Evolutionary conservation across 2,888 invertebrate species (phyloP).

Genomic region (Meta bourneti): DNA sequence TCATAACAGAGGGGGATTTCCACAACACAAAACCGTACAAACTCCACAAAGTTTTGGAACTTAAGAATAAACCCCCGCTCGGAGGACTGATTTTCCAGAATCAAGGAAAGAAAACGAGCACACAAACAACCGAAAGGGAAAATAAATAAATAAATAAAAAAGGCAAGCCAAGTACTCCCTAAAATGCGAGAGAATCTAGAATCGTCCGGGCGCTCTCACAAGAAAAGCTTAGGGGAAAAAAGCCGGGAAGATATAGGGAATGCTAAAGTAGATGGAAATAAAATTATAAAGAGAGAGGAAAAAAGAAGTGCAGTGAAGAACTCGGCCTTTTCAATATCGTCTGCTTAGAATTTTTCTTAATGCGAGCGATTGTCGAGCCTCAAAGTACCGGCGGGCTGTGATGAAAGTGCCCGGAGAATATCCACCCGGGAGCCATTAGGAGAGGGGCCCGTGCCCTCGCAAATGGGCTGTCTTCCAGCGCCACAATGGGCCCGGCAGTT

Average conservation of each 20-base stretch:
- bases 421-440: conserved; percentile 68
- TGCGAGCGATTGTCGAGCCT: conserved; percentile 69
- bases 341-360: conserved; percentile 76
- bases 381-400: conserved; percentile 67
- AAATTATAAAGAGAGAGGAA: conserved; percentile 57
- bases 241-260: conserved; percentile 50
- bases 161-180: conserved; percentile 34
- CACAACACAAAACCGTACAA: too few species aligned
- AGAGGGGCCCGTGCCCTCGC: conserved; percentile 23
- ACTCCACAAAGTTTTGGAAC: conserved; percentile 10
- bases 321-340: conserved; percentile 75
- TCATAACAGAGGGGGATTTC: too few species aligned
- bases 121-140: conserved; percentile 34
- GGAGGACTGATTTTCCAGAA: conserved; percentile 12
- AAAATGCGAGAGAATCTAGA: conserved; percentile 63
- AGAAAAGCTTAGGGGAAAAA: conserved; percentile 41
- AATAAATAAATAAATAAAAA: conserved; percentile 34
- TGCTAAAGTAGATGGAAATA: conserved; percentile 65
- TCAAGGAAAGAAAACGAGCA: conserved; percentile 16
- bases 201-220: conserved; percentile 27
- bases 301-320: conserved; percentile 36
- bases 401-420: conserved; percentile 73
- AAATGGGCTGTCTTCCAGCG: conserved; percentile 57
- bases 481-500: conserved; percentile 69
- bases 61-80: conserved; percentile 16